Conservation (phyloP, 2,113 vertebrate genomes). For the Lipotes vexillifer region DNA sequence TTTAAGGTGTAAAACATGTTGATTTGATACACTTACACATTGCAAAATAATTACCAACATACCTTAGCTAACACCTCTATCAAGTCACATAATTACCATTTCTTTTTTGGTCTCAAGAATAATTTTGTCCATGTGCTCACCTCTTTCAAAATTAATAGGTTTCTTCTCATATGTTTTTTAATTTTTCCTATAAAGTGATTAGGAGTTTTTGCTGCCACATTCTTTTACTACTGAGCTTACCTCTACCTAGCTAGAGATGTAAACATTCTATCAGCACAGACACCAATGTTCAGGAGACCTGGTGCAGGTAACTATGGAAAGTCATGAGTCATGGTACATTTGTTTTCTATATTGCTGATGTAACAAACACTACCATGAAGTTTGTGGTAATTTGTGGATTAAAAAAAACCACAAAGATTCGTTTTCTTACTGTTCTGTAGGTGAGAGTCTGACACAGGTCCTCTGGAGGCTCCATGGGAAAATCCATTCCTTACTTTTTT, state of each 20-base stretch:
- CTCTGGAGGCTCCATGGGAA: not conserved
- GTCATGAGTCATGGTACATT: not conserved
- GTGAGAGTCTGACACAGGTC: not conserved
- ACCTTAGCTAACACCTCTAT: not conserved
- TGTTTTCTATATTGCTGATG: not conserved
- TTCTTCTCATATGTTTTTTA: not conserved
- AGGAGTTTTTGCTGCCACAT: not conserved
- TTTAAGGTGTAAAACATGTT: not conserved
- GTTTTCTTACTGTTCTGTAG: not conserved
- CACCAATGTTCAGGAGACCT: not conserved
- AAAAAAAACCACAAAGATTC: not conserved
- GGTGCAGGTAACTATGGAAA: not conserved
- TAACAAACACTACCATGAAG: not conserved
- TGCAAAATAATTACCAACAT: not conserved
- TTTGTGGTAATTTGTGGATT: not conserved
- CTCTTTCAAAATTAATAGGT: not conserved
- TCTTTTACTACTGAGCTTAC: not conserved
- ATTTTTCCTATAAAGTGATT: not conserved
- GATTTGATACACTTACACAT: not conserved
- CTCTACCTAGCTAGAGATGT: not conserved
- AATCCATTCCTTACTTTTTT: not conserved
- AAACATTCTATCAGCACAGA: not conserved
- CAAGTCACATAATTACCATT: not conserved
- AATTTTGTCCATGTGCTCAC: not conserved
- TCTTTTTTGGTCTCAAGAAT: not conserved